Evolutionary conservation across 2,797 vertebrate genomes (phyloP), one percentile per base, ranked within the genome.

Genomic region (Anguilla megastoma): DNA sequence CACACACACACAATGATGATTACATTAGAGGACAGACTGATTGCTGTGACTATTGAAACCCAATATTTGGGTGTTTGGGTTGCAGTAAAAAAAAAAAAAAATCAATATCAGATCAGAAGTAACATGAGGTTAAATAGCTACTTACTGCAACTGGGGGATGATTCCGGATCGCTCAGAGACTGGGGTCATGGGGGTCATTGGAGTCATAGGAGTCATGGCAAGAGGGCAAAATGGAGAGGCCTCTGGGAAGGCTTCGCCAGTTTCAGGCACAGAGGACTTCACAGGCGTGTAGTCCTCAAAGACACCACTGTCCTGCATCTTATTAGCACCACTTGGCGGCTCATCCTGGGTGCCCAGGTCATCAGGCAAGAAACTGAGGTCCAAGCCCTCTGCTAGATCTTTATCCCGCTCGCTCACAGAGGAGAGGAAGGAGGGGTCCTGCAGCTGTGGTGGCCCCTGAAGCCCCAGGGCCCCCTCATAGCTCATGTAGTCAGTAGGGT

Each of bases 321-420:
- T 87, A 63, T 0, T 0, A 0, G 87, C 88, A 16, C 89, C 90
- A 79, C 92, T 92, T 30, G 56, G 7, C 5, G 90, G 90, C 54
- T 95, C 95, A 5, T 94, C 95, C 24, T 97, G 97, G 30, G 94
- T 92, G 48, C 91, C 91, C 8, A 99, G 91, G 3, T 98, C 97
- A 91, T 99, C 98, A 8, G 97, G 97, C 36, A 99, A 95, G 91
- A 99, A 98, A 93, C 97, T 98, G 90, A 99, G 96, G 92, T 99
- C 98, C 89, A 98, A 95, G 30, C 97, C 96, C 0, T 95, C 89
- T 0, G 91, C 86, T 2, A 93, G 83, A 41, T 95, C 93, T 83
- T 94, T 94, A 87, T 89, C 90, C 84, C 93, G 93, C 41, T 5
- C 69, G 0, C 79, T 87, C 8, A 90, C 87, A 88, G 90, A 24